Base-by-base conservation (phyloP, 1,140 invertebrate genomes). In the Lysiphlebus fabarum region DNA sequence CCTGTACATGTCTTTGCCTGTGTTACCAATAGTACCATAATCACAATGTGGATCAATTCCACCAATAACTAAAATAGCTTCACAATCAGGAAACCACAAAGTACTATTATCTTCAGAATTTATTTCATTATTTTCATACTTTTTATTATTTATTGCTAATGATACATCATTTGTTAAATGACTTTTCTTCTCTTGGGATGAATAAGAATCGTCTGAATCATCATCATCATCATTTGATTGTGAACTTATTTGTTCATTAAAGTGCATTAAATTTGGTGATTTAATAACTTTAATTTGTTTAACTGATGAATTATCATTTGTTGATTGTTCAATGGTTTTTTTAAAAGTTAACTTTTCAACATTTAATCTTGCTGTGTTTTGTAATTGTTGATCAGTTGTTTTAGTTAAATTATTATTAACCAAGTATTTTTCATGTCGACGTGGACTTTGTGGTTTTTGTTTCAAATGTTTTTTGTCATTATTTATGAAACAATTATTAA, bases 61-160 rank as follows among this genome's bases (percentile, higher is more conserved):
- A 5, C 84, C 85, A 62, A 85, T 83, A 5, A 86, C 79, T 2
- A 85, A 67, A 9, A 85, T 78, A 1, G 83, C 78, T 60, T 85
- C 83, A 9, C 79, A 67, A 38, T 83, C 78, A 61, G 77, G 68
- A 59, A 80, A 77, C 67, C 82, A 85, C 5, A 85, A 70, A 0
- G 83, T 84, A 0, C 75, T 53, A 1, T 40, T 11, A 57, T 12
- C 33, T 44, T 40, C 11, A 41, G 17, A 26, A 26, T 26, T 26
- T 42, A 9, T 43, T 44, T 40, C n/a, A n/a, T n/a, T n/a, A n/a
- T n/a, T n/a, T n/a, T n/a, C n/a, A n/a, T n/a, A 0, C 44, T 5
- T 53, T 53, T 47, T 9, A 7, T 37, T 10, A 33, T 10, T 56
- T 10, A 9, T 53, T 12, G 49, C 7, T 38, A 3, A 11, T 51